These are phyloP conservation scores for Lasioglossum zephyrum DNA, from an alignment of 2,888 invertebrate genomes.

Conservation along the genomic window DNA sequence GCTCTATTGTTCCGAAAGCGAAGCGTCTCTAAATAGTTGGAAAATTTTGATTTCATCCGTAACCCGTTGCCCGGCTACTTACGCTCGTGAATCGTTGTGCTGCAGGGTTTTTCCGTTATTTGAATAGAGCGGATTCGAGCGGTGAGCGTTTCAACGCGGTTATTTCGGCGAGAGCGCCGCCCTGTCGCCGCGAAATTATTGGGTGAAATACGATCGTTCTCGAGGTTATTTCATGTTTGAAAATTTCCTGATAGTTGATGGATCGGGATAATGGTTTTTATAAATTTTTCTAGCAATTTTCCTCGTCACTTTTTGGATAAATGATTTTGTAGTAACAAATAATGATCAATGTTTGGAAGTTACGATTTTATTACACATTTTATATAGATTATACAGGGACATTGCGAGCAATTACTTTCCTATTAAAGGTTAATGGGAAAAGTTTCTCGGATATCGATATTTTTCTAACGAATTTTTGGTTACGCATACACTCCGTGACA, in stretches of 20 bases:
- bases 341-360: neutral
- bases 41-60: slow-evolving; percentile 17
- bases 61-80: neutral
- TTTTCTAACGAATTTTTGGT: too few species aligned
- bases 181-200: neutral
- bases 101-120: neutral
- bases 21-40: slow-evolving; percentile 1
- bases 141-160: neutral
- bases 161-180: neutral
- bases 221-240: neutral
- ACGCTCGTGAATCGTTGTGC: neutral
- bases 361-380: neutral
- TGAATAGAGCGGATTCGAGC: neutral
- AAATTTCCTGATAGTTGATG: neutral
- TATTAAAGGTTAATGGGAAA: neutral
- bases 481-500: neutral
- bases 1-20: neutral
- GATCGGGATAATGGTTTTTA: neutral
- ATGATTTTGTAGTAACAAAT: neutral
- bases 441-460: slow-evolving; percentile 1
- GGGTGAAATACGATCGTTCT: neutral
- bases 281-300: neutral
- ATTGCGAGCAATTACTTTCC: neutral
- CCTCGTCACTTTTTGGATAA: neutral
- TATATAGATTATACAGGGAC: too few species aligned